Base-by-base conservation (phyloP, 2,888 invertebrate genomes). In the Nesidiocoris tenuis region DNA sequence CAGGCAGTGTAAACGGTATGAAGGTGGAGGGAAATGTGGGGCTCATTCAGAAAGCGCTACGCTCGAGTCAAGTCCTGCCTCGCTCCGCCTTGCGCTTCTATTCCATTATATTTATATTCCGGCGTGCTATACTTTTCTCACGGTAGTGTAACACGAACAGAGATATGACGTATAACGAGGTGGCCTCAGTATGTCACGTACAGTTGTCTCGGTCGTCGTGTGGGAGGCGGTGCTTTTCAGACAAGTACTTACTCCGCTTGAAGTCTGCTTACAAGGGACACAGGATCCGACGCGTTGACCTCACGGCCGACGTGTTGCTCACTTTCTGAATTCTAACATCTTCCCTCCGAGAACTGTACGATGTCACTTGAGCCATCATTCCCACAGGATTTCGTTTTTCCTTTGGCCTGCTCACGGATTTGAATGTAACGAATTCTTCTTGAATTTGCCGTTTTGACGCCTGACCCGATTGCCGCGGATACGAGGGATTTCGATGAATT, bases 91-190 rank as follows among this genome's bases (percentile, higher is more conserved):
- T 19, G n/a, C 39, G 3, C 3, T 39, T 39, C 39, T 12, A 7
- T 61, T 55, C 71, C 61, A 71, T 71, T 71, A 71, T 39, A 39
- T 39, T 39, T 39, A 71, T 71, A 71, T 71, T 71, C 71, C 71
- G 71, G 61, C 21, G 61, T 71, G 71, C 71, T 71, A 71, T 71
- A 71, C 71, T 71, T 71, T 71, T 71, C 71, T 71, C 71, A 71
- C 71, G 71, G 71, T 71, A 25, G 71, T 61, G 71, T 71, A 61
- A 71, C 39, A 39, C 59, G 39, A 71, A 61, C 59, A 61, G 71
- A 71, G 61, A 71, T 71, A 71, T 71, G 71, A 71, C 71, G 71
- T 71, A 71, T 61, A 71, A 71, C 61, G 61, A 71, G 71, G 71
- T 71, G 71, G 61, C 61, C 25, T 61, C 61, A 18, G 23, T 71